A percentile compares a stretch with the other conserved stretches of the same genome.
Conservation (phyloP, 2,113 vertebrate genomes). For the Scatophagus argus region DNA sequence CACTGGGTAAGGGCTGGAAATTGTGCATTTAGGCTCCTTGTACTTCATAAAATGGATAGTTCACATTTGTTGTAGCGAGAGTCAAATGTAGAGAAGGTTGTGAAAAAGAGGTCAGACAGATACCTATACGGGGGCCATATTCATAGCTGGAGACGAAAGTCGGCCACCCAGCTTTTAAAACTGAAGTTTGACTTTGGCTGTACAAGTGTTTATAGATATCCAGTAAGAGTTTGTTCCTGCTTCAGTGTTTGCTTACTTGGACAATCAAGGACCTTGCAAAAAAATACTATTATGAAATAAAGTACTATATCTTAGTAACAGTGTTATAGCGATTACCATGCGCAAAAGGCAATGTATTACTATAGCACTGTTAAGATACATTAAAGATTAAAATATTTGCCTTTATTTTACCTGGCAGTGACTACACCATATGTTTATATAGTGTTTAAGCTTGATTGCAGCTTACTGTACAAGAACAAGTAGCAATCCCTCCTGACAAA, state of each 20-base stretch:
- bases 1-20: constrained; percentile 5
- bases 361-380: too few relatives aligned
- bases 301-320: too few relatives aligned
- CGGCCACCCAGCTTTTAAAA: neutral
- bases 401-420: neutral
- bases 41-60: constrained; percentile 38
- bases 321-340: too few relatives aligned
- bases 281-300: neutral
- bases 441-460: neutral
- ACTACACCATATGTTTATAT: neutral
- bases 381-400: too few relatives aligned
- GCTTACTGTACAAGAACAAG: too few relatives aligned
- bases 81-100: constrained; percentile 29
- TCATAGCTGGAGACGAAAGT: constrained; percentile 2
- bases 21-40: constrained; percentile 30
- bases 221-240: neutral
- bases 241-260: neutral
- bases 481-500: neutral
- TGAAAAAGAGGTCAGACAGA: constrained; percentile 41
- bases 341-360: too few relatives aligned
- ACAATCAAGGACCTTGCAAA: neutral
- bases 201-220: neutral
- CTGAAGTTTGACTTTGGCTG: neutral
- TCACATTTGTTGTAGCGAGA: constrained; percentile 14
- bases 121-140: neutral